Evolutionary conservation across 2,113 vertebrate species (phyloP).

Genomic region (Peromyscus polionotus): DNA sequence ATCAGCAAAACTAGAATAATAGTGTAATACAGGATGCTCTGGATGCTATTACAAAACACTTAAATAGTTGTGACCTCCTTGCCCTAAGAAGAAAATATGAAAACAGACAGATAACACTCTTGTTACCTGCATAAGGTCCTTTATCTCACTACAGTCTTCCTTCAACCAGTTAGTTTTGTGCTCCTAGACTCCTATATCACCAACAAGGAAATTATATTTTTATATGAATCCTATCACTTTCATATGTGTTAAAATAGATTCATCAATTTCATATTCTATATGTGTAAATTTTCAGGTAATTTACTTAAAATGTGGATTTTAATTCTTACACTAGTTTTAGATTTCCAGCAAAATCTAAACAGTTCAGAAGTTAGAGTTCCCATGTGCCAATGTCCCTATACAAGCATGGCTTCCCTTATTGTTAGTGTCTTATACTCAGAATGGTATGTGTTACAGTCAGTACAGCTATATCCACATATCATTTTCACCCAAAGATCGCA

Average conservation of each 20-base stretch:
- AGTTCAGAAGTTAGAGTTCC: neutral
- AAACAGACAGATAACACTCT: neutral
- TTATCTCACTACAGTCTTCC: neutral
- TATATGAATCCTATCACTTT: neutral
- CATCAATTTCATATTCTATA: neutral
- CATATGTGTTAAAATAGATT: neutral
- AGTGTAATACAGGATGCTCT: neutral
- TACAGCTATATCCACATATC: neutral
- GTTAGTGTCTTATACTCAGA: neutral
- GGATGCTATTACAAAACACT: neutral
- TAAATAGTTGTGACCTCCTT: neutral
- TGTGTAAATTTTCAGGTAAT: neutral
- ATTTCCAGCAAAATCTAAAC: neutral
- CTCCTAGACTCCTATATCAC: neutral
- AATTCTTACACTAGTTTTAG: neutral
- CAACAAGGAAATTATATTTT: constrained; percentile 7
- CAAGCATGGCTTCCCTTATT: neutral
- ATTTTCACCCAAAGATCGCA: neutral
- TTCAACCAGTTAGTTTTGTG: neutral
- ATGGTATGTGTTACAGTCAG: neutral
- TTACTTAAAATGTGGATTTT: neutral
- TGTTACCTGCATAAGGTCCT: neutral
- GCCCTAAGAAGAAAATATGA: neutral
- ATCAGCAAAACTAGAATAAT: neutral
- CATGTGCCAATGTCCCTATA: accelerated